phyloP scores from a whole-genome alignment of 2,888 invertebrate species.

The Onthophagus sagittarius region DNA sequence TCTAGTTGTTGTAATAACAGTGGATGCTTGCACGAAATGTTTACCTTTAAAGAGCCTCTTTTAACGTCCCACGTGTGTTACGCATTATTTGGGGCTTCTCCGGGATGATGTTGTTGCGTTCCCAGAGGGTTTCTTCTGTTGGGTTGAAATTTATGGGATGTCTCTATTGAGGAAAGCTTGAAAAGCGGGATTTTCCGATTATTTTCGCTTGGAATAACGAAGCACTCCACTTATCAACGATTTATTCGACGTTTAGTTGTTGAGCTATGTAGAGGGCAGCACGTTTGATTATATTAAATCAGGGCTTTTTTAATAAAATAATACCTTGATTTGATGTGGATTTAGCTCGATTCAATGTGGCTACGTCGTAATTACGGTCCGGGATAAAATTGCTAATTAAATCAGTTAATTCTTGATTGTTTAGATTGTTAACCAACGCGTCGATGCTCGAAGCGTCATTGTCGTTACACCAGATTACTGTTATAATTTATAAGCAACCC shows the following conservation, averaged over 20 bases:
- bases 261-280: background rate
- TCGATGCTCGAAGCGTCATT: too few relatives aligned
- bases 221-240: background rate
- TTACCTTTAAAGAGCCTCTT: background rate
- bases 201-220: background rate
- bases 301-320: background rate
- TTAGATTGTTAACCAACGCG: background rate
- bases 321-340: background rate
- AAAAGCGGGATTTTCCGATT: background rate
- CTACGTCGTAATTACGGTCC: too few relatives aligned
- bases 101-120: too few relatives aligned
- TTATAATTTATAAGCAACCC: too few relatives aligned
- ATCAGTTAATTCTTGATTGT: background rate
- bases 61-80: background rate
- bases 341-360: too few relatives aligned
- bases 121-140: too few relatives aligned
- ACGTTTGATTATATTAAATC: background rate
- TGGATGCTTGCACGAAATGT: constrained; percentile 6
- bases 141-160: too few relatives aligned
- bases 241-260: background rate
- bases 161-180: background rate
- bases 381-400: background rate
- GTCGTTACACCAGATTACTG: too few relatives aligned
- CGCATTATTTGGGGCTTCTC: background rate
- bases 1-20: background rate